These are phyloP conservation scores for Elgonia sp. DNA, from an alignment of 2,888 invertebrate species.

Conservation along the genomic window DNA sequence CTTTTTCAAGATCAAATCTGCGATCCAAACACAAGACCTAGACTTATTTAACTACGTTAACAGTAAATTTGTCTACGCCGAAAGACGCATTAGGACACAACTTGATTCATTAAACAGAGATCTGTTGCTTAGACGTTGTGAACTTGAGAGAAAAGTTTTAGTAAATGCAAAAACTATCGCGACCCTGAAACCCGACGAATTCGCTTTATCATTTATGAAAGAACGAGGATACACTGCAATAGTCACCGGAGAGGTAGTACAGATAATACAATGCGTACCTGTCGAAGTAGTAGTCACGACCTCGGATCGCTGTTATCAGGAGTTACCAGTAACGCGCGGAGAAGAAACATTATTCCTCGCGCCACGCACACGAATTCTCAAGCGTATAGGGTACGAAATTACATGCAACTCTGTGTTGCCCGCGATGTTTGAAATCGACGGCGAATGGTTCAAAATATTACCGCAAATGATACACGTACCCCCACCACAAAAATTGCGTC, in stretches of 20 bases:
- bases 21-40: slow-evolving; percentile 10
- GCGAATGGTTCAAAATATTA: background rate
- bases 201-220: no score
- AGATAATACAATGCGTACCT: no score
- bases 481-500: no score
- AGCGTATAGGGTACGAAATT: slow-evolving; percentile 12
- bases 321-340: slow-evolving; percentile 28
- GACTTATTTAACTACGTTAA: slow-evolving; percentile 77
- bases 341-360: slow-evolving; percentile 71
- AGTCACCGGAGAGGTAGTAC: slow-evolving; percentile 56
- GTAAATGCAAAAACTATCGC: background rate
- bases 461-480: no score
- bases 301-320: slow-evolving; percentile 73
- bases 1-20: no score
- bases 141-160: slow-evolving; percentile 12
- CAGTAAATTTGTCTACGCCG: slow-evolving; percentile 79
- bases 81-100: slow-evolving; percentile 75
- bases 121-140: slow-evolving; percentile 76
- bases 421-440: no score
- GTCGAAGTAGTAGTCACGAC: slow-evolving; percentile 70
- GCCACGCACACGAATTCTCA: slow-evolving; percentile 75
- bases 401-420: slow-evolving; percentile 74
- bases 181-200: background rate
- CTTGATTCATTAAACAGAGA: slow-evolving; percentile 74
- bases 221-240: slow-evolving; percentile 1